phyloP scores from a whole-genome alignment of 2,797 vertebrate genomes.

The Pseudotriccus pelzelni region DNA sequence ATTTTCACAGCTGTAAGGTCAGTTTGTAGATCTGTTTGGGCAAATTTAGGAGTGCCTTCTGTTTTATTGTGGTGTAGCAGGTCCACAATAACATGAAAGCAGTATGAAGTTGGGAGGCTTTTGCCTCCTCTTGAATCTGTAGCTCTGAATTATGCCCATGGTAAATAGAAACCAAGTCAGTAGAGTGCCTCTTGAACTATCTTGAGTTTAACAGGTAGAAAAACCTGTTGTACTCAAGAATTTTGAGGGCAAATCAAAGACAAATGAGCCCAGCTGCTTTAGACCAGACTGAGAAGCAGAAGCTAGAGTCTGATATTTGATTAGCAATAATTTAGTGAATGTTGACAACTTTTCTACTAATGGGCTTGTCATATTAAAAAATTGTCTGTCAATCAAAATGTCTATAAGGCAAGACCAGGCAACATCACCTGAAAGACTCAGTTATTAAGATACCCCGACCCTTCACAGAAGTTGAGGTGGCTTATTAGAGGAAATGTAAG shows the following conservation, averaged over 20 bases:
- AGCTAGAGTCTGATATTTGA: neutral
- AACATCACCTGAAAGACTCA: neutral
- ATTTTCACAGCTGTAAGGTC: neutral
- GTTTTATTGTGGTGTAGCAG: neutral
- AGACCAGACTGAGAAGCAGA: neutral
- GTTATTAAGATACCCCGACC: neutral
- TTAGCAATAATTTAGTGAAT: neutral
- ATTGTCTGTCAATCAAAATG: too few species aligned
- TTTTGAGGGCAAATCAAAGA: neutral
- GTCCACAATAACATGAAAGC: neutral
- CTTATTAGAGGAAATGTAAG: neutral
- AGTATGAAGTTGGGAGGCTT: rapidly evolving
- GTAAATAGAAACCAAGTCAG: neutral
- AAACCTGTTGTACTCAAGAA: neutral
- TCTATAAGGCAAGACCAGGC: neutral
- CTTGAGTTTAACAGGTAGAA: neutral
- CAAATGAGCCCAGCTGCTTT: neutral
- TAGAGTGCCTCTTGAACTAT: neutral
- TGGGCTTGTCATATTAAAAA: neutral
- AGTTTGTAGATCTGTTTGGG: neutral
- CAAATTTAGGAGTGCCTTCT: neutral
- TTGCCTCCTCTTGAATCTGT: neutral
- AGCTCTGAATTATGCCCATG: neutral
- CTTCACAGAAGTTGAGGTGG: neutral
- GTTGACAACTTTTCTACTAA: neutral